Evolutionary conservation across 2,888 invertebrate genomes (phyloP).

Genomic region (Pristionchus japonicus): DNA sequence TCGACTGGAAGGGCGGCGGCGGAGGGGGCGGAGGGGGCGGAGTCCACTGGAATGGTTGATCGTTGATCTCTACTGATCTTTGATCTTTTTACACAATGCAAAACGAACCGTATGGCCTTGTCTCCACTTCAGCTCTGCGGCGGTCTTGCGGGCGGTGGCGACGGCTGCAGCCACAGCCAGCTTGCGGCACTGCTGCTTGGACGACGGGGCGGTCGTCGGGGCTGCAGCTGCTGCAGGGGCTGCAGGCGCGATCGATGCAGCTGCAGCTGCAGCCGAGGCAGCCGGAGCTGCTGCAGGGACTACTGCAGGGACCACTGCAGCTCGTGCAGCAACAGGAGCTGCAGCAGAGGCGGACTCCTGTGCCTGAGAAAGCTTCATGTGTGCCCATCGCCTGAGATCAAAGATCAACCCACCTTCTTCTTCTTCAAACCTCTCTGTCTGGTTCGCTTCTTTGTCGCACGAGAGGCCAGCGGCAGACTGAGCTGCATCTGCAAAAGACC

Average conservation of each 20-base stretch:
- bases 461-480: too few species aligned
- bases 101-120: not conserved
- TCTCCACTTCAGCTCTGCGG: not conserved
- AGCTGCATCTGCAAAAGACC: too few species aligned
- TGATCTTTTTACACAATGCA: not conserved
- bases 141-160: not conserved
- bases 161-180: not conserved
- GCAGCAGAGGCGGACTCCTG: too few species aligned
- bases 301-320: too few species aligned
- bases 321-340: not conserved
- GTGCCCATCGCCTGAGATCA: too few species aligned
- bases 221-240: not conserved
- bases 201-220: not conserved
- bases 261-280: not conserved
- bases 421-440: too few species aligned
- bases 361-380: too few species aligned
- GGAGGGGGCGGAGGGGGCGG: not conserved
- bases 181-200: not conserved
- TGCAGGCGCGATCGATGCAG: not conserved
- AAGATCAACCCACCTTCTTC: not conserved
- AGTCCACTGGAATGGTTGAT: not conserved
- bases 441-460: too few species aligned
- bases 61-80: not conserved
- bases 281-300: not conserved
- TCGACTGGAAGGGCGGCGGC: not conserved